Percentiles rank a stretch among this genome's conserved stretches.
phyloP scores from a whole-genome alignment of 1,140 invertebrate species.

The Drosophila suzukii region DNA sequence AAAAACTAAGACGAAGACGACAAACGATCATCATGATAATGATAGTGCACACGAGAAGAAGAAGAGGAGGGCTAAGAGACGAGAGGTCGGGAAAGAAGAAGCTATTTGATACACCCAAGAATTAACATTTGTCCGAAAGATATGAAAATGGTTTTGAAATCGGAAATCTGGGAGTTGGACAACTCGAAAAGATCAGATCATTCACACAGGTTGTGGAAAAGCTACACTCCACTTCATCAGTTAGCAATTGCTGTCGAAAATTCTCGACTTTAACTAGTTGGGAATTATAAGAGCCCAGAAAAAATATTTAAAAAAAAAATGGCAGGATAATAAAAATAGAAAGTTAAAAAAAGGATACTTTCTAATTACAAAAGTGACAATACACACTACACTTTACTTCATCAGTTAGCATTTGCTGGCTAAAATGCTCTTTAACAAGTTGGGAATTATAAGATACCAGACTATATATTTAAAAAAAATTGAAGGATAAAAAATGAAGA shows the following conservation, averaged over 20 bases:
- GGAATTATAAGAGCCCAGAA: background rate
- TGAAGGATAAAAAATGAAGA: too few species aligned
- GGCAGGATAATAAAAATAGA: too few species aligned
- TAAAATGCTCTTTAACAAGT: background rate
- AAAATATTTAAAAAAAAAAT: too few species aligned
- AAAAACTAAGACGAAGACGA: slow-evolving; percentile 44
- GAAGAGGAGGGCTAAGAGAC: background rate
- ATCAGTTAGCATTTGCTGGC: too few species aligned
- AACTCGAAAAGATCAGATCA: background rate
- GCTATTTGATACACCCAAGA: slow-evolving; percentile 26
- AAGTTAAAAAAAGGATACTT: too few species aligned
- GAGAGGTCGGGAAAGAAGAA: background rate
- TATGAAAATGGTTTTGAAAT: slow-evolving; percentile 15
- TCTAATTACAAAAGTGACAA: background rate
- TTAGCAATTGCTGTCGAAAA: background rate
- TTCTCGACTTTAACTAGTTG: background rate
- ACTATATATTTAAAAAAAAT: too few species aligned
- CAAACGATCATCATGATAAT: slow-evolving; percentile 32
- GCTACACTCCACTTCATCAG: too few species aligned
- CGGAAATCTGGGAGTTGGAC: background rate
- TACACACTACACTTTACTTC: too few species aligned
- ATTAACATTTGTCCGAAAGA: slow-evolving; percentile 11
- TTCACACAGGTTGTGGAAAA: background rate
- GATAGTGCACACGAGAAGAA: slow-evolving; percentile 42
- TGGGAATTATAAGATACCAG: background rate